Percentiles rank a stretch among this genome's conserved stretches.
phyloP scores from a whole-genome alignment of 2,113 vertebrate genomes.

The Polypterus senegalus region DNA sequence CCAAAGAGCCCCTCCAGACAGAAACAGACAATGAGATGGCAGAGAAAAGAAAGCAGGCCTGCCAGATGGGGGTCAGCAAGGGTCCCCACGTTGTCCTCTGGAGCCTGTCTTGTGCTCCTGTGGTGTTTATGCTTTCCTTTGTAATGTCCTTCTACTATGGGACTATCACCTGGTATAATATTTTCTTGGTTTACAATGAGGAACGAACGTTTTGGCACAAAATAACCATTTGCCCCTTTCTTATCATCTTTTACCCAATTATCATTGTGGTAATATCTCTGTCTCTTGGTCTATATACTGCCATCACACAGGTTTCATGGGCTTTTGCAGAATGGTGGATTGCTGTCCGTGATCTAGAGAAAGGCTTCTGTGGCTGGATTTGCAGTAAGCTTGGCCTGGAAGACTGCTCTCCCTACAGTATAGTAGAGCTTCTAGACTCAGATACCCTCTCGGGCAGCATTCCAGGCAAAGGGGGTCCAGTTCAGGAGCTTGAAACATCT shows the following conservation, averaged over 20 bases:
- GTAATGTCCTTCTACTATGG: constrained; percentile 95
- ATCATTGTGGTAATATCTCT: constrained; percentile 84
- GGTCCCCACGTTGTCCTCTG: constrained; percentile 86
- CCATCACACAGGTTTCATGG: constrained; percentile 87
- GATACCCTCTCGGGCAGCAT: constrained; percentile 79
- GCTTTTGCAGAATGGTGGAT: constrained; percentile 87
- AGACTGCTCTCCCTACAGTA: constrained; percentile 91
- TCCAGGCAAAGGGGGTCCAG: constrained; percentile 63
- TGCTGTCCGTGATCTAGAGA: constrained; percentile 84
- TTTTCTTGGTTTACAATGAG: constrained; percentile 96
- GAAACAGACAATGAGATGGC: constrained; percentile 50
- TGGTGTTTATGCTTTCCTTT: constrained; percentile 84
- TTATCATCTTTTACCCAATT: constrained; percentile 90
- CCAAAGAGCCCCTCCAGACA: constrained; percentile 61
- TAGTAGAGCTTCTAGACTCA: constrained; percentile 88
- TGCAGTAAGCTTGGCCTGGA: constrained; percentile 89
- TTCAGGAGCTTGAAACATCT: constrained; percentile 72
- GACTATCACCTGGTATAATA: constrained; percentile 96
- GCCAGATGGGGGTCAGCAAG: constrained; percentile 58
- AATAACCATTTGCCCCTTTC: constrained; percentile 83
- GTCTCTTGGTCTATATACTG: constrained; percentile 76
- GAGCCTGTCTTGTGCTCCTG: constrained; percentile 82
- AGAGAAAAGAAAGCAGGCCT: constrained; percentile 48
- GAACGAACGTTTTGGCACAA: constrained; percentile 98
- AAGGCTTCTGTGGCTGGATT: constrained; percentile 94